Evolutionary conservation across 2,888 invertebrate species (phyloP), one percentile per base, ranked within the genome.

Genomic region (Achlya flavicornis): DNA sequence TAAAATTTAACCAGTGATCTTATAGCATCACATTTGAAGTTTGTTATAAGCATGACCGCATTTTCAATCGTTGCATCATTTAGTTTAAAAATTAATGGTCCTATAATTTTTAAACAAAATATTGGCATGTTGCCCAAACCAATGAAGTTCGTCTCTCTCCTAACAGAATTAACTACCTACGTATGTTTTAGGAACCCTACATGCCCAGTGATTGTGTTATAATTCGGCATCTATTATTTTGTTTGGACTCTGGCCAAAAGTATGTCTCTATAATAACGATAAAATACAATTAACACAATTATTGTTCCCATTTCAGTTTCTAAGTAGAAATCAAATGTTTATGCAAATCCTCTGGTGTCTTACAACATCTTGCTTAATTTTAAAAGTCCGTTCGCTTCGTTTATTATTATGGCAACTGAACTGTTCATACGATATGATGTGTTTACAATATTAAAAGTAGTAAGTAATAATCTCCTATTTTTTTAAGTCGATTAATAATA

Each of bases 121-220:
- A 79, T 80, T 89, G 89, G 89, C 86, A 75, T 7, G 43, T n/a
- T 78, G 86, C 88, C 89, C 76, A 85, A 83, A 80, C 76, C 73
- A 70, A 68, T 67, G 14, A 43, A 43, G 14, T 43, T 43, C 43
- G 14, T 43, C 4, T 43, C 12, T 43, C 7, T 43, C 14, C 14
- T 43, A 11, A 41, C 11, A 10, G 12, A 41, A 41, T 41, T 10
- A 41, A 41, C 10, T 3, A 11, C 41, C 8, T 7, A 14, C 14
- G 12, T 43, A 14, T 43, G 26, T 26, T 26, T n/a, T 26, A 26
- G 43, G 14, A 43, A 3, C 43, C 14, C 14, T 43, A 43, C 14
- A 14, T 38, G 38, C 38, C 11, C 14, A 14, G 14, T 43, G 4
- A 14, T 43, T 14, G 3, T 14, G 14, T 43, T 43, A 43, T 43